phyloP scores from a whole-genome alignment of 2,797 vertebrate species.

The Hozukius guyotensis region DNA sequence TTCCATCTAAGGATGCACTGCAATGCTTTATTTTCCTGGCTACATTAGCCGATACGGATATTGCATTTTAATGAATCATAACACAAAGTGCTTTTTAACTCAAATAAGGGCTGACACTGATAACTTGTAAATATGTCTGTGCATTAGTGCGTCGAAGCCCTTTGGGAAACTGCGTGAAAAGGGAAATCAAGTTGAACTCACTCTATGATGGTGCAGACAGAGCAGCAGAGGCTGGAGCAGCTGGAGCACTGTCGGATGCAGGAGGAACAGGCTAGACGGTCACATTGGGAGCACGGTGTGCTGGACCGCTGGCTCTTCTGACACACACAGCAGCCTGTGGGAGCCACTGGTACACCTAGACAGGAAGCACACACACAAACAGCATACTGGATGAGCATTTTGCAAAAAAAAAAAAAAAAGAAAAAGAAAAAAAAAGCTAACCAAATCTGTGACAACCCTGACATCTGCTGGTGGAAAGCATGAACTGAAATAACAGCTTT shows the following conservation, averaged over 20 bases:
- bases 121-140: neutral
- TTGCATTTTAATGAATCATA: neutral
- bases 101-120: neutral
- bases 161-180: neutral
- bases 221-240: conserved; percentile 82
- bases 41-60: neutral
- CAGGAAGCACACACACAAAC: neutral
- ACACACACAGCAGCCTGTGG: conserved; percentile 78
- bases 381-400: neutral
- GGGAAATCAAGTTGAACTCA: conserved; percentile 53
- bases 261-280: conserved; percentile 73
- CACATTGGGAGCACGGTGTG: conserved; percentile 79
- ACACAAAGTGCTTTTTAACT: neutral
- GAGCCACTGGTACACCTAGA: conserved; percentile 56
- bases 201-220: conserved; percentile 83
- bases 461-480: conserved; percentile 61
- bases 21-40: neutral
- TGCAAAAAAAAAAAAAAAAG: neutral
- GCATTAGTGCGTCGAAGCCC: neutral
- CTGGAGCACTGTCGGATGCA: conserved; percentile 79
- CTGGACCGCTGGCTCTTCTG: conserved; percentile 67
- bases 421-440: neutral
- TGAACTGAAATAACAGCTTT: neutral
- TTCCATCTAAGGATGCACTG: neutral
- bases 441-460: conserved; percentile 33